Percentiles rank a stretch among this genome's conserved stretches.
These are phyloP conservation scores for Cheilosia urbana DNA, from an alignment of 2,888 invertebrate genomes.

Conservation along the genomic window DNA sequence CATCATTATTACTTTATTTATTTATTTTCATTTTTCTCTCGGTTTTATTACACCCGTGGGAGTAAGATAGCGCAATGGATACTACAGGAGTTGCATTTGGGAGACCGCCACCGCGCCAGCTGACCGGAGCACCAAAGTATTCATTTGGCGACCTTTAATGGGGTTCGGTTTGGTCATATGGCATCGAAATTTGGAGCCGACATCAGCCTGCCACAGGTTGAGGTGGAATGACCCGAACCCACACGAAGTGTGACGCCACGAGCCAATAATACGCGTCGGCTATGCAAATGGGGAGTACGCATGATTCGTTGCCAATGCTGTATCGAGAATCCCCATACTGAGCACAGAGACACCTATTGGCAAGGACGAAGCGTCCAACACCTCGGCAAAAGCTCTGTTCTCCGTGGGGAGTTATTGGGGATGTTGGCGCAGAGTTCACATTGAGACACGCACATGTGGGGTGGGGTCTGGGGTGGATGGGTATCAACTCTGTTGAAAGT, in stretches of 20 bases:
- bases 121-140: conserved; percentile 37
- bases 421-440: conserved; percentile 14
- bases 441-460: background rate
- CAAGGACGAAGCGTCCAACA: background rate
- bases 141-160: conserved; percentile 11
- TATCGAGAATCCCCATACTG: conserved; percentile 45
- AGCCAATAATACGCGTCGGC: conserved; percentile 55
- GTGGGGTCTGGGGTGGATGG: conserved; percentile 3
- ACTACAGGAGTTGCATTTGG: conserved; percentile 11
- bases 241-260: conserved; percentile 53
- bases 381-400: conserved; percentile 47
- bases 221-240: conserved; percentile 71
- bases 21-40: conserved; percentile 31
- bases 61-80: conserved; percentile 9
- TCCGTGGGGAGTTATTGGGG: conserved; percentile 18
- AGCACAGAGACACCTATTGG: conserved; percentile 67
- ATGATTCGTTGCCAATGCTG: conserved; percentile 57
- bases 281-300: conserved; percentile 73
- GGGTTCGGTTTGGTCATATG: background rate
- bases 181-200: background rate
- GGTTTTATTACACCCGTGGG: conserved; percentile 55
- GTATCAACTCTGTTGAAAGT: background rate
- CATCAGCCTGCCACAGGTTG: conserved; percentile 50
- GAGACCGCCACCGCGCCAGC: background rate
- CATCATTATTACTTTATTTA: conserved; percentile 52